These are phyloP conservation scores for Oeneis ivallda DNA, from an alignment of 2,888 invertebrate genomes.

Conservation along the genomic window DNA sequence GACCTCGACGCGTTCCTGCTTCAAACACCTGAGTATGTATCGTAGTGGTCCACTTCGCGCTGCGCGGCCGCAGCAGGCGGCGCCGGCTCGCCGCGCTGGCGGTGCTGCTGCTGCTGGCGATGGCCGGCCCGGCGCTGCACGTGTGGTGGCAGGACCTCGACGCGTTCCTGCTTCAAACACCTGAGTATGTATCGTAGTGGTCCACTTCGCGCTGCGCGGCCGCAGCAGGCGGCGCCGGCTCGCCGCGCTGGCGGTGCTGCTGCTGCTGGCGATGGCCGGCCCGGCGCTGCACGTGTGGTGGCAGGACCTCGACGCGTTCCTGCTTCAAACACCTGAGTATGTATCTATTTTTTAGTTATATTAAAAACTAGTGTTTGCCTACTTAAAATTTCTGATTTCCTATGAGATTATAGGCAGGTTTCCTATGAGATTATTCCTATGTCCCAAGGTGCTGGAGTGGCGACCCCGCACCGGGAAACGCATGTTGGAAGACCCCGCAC, in stretches of 20 bases:
- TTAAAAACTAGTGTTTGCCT: neutral
- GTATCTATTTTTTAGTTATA: conserved; percentile 22
- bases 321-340: conserved; percentile 50
- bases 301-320: conserved; percentile 46
- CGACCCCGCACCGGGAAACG: too few species aligned
- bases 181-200: too few species aligned
- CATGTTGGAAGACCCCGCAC: too few species aligned
- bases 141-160: conserved; percentile 47
- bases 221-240: neutral
- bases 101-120: conserved; percentile 35
- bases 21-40: too few species aligned
- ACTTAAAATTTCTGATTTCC: neutral
- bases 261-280: conserved; percentile 36
- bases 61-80: neutral
- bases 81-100: neutral
- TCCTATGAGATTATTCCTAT: too few species aligned
- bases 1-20: conserved; percentile 47
- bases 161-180: too few species aligned
- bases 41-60: conserved; percentile 38
- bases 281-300: conserved; percentile 46
- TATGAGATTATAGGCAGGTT: too few species aligned
- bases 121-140: conserved; percentile 41
- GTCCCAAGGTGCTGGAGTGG: too few species aligned
- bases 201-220: conserved; percentile 30
- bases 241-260: conserved; percentile 16